Evolutionary conservation across 2,113 vertebrate species (phyloP), one percentile per base, ranked within the genome.

Genomic region (Empidonax alnorum): DNA sequence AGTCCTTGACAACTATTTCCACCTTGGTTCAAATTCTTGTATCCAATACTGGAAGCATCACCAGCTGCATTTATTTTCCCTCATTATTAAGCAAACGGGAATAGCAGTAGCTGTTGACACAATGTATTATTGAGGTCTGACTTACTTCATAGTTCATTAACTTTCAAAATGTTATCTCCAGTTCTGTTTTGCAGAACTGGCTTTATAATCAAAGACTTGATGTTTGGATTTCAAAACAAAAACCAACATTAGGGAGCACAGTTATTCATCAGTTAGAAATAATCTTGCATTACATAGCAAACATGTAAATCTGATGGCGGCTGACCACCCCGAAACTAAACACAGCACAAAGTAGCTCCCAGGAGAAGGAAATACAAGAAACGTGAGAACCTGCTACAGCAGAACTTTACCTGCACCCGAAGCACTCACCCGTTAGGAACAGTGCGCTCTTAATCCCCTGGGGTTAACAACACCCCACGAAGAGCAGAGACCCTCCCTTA

Each of bases 191-290:
- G 62, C 49, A 83, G 39, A 89, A 58, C 46, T 77, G 47, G 33
- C 75, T 95, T 85, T 55, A 73, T 84, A 89, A 87, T 49, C 87
- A 61, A 76, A 75, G 44, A 23, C 41, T 61, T 4, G 39, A 66
- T 42, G 39, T 88, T 94, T 89, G 58, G 65, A 90, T 96, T 96
- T 85, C 82, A 74, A 91, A 93, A 78, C n/a, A 41, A 73, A 93
- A 73, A 3, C 2, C 44, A 61, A 50, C 81, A 80, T 12, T 14
- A 12, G 39, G 30, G n/a, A 94, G 23, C 50, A 63, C 10, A 71
- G 71, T 59, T 69, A 80, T 10, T 18, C 18, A 46, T 23, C 27
- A 3, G 47, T 56, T 41, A 35, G 55, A 94, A 95, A 84, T 63
- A 88, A 77, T 47, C 87, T 71, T 53, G 50, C 44, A 33, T 69